These are phyloP conservation scores for Onychostruthus taczanowskii DNA, from an alignment of 2,113 vertebrate species.

Conservation along the genomic window DNA sequence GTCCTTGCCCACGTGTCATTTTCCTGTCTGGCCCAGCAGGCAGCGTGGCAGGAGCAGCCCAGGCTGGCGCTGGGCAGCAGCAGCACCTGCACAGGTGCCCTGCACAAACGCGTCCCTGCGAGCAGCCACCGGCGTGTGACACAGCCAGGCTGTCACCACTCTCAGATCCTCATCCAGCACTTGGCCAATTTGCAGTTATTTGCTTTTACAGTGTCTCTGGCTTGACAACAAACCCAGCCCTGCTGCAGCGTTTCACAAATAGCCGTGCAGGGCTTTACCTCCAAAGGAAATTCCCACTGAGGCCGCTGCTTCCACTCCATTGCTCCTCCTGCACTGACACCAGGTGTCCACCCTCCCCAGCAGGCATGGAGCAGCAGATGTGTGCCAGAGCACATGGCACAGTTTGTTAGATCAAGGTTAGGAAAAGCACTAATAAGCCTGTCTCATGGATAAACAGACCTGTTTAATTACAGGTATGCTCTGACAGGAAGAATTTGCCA, in stretches of 20 bases:
- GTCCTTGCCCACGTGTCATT: not conserved
- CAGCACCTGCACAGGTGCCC: not conserved
- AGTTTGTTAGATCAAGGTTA: constrained; percentile 2
- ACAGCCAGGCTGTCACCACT: not conserved
- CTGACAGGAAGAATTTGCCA: not conserved
- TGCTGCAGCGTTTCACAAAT: not conserved
- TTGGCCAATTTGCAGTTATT: not conserved
- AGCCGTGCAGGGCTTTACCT: not conserved
- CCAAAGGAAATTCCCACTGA: not conserved
- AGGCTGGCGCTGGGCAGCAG: accelerated
- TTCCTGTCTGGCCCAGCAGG: not conserved
- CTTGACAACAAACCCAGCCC: not conserved
- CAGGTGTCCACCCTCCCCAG: not conserved
- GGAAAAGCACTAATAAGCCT: not conserved
- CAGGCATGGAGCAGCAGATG: not conserved
- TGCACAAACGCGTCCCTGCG: not conserved
- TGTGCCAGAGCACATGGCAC: not conserved
- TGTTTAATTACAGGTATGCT: not conserved
- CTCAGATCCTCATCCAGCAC: not conserved
- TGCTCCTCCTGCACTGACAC: not conserved
- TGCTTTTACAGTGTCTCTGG: not conserved
- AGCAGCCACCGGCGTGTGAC: not conserved
- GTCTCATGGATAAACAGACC: not conserved
- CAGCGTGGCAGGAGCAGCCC: accelerated
- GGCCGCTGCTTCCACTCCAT: not conserved